Base-by-base conservation (phyloP, 2,113 vertebrate genomes). In the Pelusios castaneus region DNA sequence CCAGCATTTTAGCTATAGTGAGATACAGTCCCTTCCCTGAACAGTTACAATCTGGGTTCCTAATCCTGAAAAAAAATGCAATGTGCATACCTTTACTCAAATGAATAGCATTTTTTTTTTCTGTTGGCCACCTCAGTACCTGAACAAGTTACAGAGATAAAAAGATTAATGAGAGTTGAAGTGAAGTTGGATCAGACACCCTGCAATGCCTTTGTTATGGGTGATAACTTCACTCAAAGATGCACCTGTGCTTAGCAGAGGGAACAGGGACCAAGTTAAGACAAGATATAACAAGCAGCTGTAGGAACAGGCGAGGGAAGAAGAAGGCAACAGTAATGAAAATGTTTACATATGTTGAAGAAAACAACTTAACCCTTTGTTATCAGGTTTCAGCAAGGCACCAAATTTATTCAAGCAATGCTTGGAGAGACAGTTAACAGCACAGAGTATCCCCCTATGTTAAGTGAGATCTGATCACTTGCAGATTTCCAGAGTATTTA, bases 101-200 rank as follows among this genome's bases (percentile, higher is more conserved):
- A 76, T 96, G 94, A 93, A 95, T 95, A 95, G 76, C 67, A 93
- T 89, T 93, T 51, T 79, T 95, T 7, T 8, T 86, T 94, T 91
- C 95, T 89, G 82, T 95, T 96, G 96, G 92, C 93, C 91, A 22
- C 25, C 79, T 70, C 55, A 88, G 78, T 47, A 96, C 91, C 85
- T 94, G 91, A 96, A 96, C 58, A 95, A 93, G 96, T 96, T 95
- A 91, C 54, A 94, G 91, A 95, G 94, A 95, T 94, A 97, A 96
- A n/a, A 97, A 95, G 51, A 67, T 80, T 93, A 92, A 38, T 81
- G 85, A 87, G 58, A 85, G 86, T 75, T 82, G 83, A 89, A 95
- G 83, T 78, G 41, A 92, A 94, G 94, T 91, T 95, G 93, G 92
- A 96, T 96, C 94, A 94, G 78, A 88, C 95, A 93, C 93, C 19